These are phyloP conservation scores for Acanthaster planci DNA, from an alignment of 35 echinoderm and acorn worm species.

Conservation along the genomic window DNA sequence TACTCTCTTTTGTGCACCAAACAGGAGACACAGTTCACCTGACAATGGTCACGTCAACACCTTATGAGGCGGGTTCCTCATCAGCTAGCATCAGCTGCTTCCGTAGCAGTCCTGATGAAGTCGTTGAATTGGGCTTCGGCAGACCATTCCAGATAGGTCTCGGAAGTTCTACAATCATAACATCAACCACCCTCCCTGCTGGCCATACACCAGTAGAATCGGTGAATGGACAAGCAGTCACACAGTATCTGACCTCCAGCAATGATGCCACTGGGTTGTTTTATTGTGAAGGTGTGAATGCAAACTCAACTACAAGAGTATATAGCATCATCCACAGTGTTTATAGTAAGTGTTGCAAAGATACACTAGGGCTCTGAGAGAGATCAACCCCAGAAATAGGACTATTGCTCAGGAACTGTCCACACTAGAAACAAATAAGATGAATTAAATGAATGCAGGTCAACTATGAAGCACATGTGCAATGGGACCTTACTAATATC, in stretches of 20 bases:
- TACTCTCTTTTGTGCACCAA: not conserved
- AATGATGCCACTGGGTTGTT: slow-evolving; percentile 22
- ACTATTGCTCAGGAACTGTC: too few relatives aligned
- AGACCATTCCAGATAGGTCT: slow-evolving; percentile 20
- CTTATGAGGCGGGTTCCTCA: not conserved
- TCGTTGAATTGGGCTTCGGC: not conserved
- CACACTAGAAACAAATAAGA: too few relatives aligned
- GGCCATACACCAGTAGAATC: not conserved
- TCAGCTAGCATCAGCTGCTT: not conserved
- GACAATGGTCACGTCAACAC: slow-evolving; percentile 23
- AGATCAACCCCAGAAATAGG: too few relatives aligned
- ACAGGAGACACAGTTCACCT: slow-evolving; percentile 16
- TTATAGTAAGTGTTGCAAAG: not conserved
- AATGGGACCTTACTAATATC: too few relatives aligned
- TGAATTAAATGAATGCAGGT: too few relatives aligned
- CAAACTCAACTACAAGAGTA: slow-evolving; percentile 18
- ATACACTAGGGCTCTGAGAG: too few relatives aligned
- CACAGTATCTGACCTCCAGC: not conserved
- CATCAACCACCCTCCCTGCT: not conserved
- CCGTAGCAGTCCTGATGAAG: slow-evolving; percentile 21
- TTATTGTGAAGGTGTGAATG: slow-evolving; percentile 26
- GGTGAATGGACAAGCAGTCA: too few relatives aligned
- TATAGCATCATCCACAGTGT: not conserved
- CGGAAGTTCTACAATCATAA: not conserved
- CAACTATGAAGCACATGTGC: too few relatives aligned